Evolutionary conservation across 2,888 invertebrate genomes (phyloP).

Genomic region (Adelognathus sp.): DNA sequence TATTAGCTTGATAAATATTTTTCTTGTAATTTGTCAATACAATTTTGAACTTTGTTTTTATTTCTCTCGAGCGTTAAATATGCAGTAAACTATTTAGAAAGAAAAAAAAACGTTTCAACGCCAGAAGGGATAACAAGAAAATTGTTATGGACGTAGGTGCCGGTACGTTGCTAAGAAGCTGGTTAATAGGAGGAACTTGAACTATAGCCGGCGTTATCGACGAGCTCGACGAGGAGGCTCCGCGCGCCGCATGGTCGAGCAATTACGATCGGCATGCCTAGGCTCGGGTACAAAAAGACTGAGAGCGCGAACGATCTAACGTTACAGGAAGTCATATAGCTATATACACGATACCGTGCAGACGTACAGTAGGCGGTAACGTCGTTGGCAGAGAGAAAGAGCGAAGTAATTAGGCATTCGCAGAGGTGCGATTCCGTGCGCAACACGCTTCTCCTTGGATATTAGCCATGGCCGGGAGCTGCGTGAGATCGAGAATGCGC

Average conservation of each 20-base stretch:
- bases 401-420: slow-evolving; percentile 33
- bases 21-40: too few relatives aligned
- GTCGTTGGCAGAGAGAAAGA: background rate
- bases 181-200: slow-evolving; percentile 6
- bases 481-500: background rate
- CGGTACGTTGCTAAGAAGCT: background rate
- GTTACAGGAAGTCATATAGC: slow-evolving; percentile 35
- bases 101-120: background rate
- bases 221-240: background rate
- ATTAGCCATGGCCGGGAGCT: slow-evolving; percentile 7
- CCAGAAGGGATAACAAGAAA: background rate
- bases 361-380: background rate
- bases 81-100: too few relatives aligned
- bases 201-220: background rate
- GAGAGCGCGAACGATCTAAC: slow-evolving; percentile 9
- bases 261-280: slow-evolving; percentile 40
- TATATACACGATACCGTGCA: background rate
- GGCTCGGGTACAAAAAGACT: slow-evolving; percentile 18
- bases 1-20: too few relatives aligned
- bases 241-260: slow-evolving; percentile 6
- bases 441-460: slow-evolving; percentile 2
- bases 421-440: slow-evolving; percentile 44
- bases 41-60: too few relatives aligned
- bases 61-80: too few relatives aligned
- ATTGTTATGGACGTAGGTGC: background rate